Evolutionary conservation across 2,113 vertebrate genomes (phyloP).

Genomic region (Gobius niger): DNA sequence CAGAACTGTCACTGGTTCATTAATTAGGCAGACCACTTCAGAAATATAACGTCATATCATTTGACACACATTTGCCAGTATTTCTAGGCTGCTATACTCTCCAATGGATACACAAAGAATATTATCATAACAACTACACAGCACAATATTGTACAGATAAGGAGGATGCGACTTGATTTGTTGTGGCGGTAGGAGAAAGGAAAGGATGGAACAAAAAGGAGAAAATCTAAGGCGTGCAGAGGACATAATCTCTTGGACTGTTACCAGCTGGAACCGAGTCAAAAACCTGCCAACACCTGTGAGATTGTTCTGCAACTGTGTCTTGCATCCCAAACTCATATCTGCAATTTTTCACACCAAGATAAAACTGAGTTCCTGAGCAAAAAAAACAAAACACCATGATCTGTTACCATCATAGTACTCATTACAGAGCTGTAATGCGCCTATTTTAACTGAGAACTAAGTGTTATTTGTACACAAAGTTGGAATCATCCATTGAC

Average conservation of each 20-base stretch:
- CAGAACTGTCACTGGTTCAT: no score
- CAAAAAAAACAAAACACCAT: conserved; percentile 13
- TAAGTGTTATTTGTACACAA: conserved; percentile 27
- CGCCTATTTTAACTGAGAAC: conserved; percentile 12
- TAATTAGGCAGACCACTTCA: no score
- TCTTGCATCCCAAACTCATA: conserved; percentile 23
- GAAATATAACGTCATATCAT: no score
- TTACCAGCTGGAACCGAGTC: conserved; percentile 53
- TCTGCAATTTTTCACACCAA: conserved; percentile 33
- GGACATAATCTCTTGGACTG: conserved; percentile 32
- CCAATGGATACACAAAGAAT: no score
- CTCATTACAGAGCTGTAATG: conserved; percentile 5
- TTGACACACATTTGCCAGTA: no score
- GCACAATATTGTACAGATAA: no score
- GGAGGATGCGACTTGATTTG: not conserved
- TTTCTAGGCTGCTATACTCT: no score
- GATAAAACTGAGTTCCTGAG: conserved; percentile 13
- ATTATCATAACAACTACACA: no score
- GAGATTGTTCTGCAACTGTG: conserved; percentile 24
- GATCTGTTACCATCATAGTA: not conserved
- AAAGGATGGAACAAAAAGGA: not conserved
- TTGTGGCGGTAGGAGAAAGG: not conserved
- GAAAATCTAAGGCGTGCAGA: conserved; percentile 22
- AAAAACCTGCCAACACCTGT: conserved; percentile 52
- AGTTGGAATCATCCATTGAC: conserved; percentile 43